A percentile compares a stretch with the other conserved stretches of the same genome.
Evolutionary conservation across 2,888 invertebrate species (phyloP).

Genomic region (Drosophila paramelanica): DNA sequence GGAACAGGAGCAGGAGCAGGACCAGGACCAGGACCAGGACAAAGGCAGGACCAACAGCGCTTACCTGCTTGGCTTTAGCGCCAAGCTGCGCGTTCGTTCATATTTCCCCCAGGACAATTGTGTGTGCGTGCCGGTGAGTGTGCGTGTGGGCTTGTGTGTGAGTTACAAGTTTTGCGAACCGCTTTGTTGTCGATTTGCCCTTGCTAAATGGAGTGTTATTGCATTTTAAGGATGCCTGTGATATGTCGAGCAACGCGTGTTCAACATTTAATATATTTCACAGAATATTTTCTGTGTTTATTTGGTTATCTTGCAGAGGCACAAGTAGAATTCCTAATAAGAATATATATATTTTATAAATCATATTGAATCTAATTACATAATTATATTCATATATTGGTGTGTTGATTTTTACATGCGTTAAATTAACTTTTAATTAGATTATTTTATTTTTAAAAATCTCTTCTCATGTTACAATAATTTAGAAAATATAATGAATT

Average conservation of each 20-base stretch:
- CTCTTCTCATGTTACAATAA: background rate
- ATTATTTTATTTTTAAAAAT: too few species aligned
- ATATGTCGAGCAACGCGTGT: conserved; percentile 9
- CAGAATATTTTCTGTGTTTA: background rate
- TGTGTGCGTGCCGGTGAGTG: conserved; percentile 17
- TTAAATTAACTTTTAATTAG: too few species aligned
- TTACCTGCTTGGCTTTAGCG: conserved; percentile 54
- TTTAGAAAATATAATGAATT: background rate
- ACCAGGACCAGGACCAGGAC: conserved; percentile 25
- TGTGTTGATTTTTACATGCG: too few species aligned
- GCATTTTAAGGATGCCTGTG: conserved; percentile 43
- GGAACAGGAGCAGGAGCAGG: conserved; percentile 8
- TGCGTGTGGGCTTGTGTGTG: conserved; percentile 13
- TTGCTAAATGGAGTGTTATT: conserved; percentile 54
- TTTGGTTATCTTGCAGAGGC: background rate
- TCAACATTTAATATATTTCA: background rate
- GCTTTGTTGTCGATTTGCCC: conserved; percentile 45
- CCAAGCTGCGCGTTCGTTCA: conserved; percentile 63
- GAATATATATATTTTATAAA: background rate
- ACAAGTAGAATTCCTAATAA: background rate
- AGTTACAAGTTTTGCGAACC: conserved; percentile 43
- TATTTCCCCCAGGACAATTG: conserved; percentile 77
- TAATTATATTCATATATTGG: too few species aligned
- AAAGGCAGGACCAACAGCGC: conserved; percentile 33
- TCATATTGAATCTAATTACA: background rate